Base-by-base conservation (phyloP, 2,113 vertebrate species). In the Oncorhynchus tshawytscha region DNA sequence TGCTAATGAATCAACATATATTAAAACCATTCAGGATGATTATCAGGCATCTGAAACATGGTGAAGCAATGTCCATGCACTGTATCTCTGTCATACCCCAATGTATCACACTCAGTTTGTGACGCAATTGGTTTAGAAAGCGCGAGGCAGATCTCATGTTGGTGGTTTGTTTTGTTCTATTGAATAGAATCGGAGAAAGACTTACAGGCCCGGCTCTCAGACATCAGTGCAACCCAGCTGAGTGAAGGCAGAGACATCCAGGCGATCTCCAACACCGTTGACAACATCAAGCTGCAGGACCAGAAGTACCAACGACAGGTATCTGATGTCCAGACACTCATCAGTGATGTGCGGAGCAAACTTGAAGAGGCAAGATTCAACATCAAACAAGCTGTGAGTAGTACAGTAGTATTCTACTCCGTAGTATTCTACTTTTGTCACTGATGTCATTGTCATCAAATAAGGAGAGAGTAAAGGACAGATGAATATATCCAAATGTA, bases 301-400 rank as follows among this genome's bases (percentile, higher is more conserved):
- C 81, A 60, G 25, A 94, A 73, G 20, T 92, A 95, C 4, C 83
- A 85, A 81, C 82, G 31, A 18, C 92, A 90, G 72, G 91, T 89
- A 39, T 87, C 87, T 48, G 89, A 93, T 1, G 87, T 92, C 0
- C 82, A 39, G 45, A 75, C 13, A 60, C 90, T 97, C 70, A 83
- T 96, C 45, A 67, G 75, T 6, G 89, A 89, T 65, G 89, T 95
- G 83, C 92, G 80, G 73, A 73, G 82, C 73, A 90, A 92, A 65
- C 89, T 99, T 85, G 79, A 88, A 1, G 74, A 75, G 1, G 94
- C 92, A 0, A 84, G 88, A 54, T n/a, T 76, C 0, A 34, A 91
- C 59, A 87, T 96, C 25, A 34, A 0, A 7, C 69, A 4, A 29
- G 66, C 82, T 29, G 97, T 98, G 87, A 92, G 94, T 3, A 76